Base-by-base conservation (phyloP, 2,797 vertebrate genomes). In the Myripristis jacobus region DNA sequence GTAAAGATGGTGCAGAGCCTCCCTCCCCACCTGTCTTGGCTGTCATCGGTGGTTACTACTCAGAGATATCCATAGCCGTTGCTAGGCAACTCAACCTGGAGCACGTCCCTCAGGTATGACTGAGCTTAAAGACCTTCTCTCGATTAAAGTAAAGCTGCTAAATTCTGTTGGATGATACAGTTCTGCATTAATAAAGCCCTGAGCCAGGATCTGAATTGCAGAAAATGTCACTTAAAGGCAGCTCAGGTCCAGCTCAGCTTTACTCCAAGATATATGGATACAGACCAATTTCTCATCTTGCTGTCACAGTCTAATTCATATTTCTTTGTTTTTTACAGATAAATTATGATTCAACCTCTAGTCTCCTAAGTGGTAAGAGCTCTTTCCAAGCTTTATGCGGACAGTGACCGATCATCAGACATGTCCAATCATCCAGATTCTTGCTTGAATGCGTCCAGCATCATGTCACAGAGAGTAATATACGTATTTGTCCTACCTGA, bases 21-120 rank as follows among this genome's bases (percentile, higher is more conserved):
- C 12, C 52, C 13, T 81, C 50, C 93, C 90, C 85, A 0, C 94
- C 91, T 59, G 87, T 94, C 27, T 93, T 93, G 78, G 94, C 92
- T 12, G 91, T 96, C 25, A 82, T 89, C 19, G 95, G 95, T 60
- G 89, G 91, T 51, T 90, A 85, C 70, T 92, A 94, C 74, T 96
- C 95, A 0, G 96, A 96, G 87, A 92, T 93, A 69, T 94, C 94
- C 0, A 95, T 95, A 68, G 92, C 94, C 1, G 90, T 96, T 70
- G 95, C 95, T 58, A 92, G 93, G 79, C 81, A 94, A 64, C 70
- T 96, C 70, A 95, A 93, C 89, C 89, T 95, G 83, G 91, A 95
- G 43, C 85, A 95, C 29, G 94, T 96, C 61, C 95, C 95, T 46
- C 92, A 94, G 94, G 95, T 96, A 87, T 6, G 95, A 75, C 82